These are phyloP conservation scores for Diadegma fenestrale DNA, from an alignment of 2,888 invertebrate genomes.

Conservation along the genomic window DNA sequence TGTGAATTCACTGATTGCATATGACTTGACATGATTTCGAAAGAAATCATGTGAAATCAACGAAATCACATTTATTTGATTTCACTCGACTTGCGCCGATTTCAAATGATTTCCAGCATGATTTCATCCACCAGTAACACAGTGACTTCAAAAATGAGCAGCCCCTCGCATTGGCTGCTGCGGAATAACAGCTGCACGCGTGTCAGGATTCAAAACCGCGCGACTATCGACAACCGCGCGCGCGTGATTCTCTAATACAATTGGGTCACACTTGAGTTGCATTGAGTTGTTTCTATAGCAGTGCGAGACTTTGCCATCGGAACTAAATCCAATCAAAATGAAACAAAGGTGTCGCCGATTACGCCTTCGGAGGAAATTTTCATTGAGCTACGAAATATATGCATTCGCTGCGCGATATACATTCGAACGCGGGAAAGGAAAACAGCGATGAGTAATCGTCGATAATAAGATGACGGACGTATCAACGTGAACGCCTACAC, in stretches of 20 bases:
- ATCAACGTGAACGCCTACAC: constrained; percentile 31
- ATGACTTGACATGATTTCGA: too few relatives aligned
- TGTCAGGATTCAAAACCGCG: not conserved
- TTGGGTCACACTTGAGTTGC: not conserved
- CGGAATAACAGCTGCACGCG: not conserved
- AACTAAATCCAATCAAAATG: not conserved
- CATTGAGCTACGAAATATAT: not conserved
- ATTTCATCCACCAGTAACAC: too few relatives aligned
- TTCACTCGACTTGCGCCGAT: too few relatives aligned
- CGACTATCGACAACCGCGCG: not conserved
- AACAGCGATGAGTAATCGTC: constrained; percentile 42
- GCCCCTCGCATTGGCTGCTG: too few relatives aligned
- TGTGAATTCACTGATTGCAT: too few relatives aligned
- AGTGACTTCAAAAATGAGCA: too few relatives aligned
- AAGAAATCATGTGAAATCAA: too few relatives aligned
- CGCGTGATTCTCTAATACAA: not conserved
- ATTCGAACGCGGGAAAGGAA: not conserved
- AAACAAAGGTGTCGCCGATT: not conserved
- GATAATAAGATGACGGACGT: constrained; percentile 55
- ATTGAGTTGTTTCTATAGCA: not conserved
- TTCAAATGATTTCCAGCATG: too few relatives aligned
- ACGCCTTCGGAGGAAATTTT: not conserved
- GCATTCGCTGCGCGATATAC: not conserved
- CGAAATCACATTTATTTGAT: too few relatives aligned
- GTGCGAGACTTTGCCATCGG: not conserved